These are phyloP conservation scores for Drosophila melanosoma DNA, from an alignment of 2,888 invertebrate genomes.

Conservation along the genomic window DNA sequence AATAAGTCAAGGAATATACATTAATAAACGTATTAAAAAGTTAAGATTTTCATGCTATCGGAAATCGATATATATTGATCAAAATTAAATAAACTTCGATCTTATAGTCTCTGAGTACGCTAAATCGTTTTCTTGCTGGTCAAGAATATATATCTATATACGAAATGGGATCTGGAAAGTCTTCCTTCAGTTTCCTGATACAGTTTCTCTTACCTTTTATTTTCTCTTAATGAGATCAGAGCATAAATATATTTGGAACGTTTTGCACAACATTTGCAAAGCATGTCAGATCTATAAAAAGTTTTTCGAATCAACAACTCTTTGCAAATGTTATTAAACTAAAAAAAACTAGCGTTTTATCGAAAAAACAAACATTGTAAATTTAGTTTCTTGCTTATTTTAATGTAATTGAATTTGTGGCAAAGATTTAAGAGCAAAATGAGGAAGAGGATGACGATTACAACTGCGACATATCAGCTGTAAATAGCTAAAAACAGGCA, in stretches of 20 bases:
- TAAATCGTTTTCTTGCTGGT: not conserved
- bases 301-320: not conserved
- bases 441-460: not conserved
- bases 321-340: too few species aligned
- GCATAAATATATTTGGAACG: not conserved
- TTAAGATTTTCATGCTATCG: not conserved
- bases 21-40: not conserved
- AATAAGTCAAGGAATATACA: not conserved
- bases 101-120: not conserved
- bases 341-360: too few species aligned
- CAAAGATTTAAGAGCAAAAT: not conserved
- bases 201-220: not conserved
- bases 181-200: not conserved
- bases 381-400: constrained; percentile 3
- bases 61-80: not conserved
- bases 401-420: constrained; percentile 29
- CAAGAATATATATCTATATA: not conserved
- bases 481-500: constrained; percentile 22
- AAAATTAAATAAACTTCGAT: not conserved
- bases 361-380: not conserved
- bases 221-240: not conserved
- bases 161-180: not conserved
- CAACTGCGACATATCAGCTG: constrained; percentile 35
- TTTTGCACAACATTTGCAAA: not conserved
- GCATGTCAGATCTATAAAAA: not conserved